These are phyloP conservation scores for Criorhina ranunculi DNA, from an alignment of 2,888 invertebrate species.

Conservation along the genomic window DNA sequence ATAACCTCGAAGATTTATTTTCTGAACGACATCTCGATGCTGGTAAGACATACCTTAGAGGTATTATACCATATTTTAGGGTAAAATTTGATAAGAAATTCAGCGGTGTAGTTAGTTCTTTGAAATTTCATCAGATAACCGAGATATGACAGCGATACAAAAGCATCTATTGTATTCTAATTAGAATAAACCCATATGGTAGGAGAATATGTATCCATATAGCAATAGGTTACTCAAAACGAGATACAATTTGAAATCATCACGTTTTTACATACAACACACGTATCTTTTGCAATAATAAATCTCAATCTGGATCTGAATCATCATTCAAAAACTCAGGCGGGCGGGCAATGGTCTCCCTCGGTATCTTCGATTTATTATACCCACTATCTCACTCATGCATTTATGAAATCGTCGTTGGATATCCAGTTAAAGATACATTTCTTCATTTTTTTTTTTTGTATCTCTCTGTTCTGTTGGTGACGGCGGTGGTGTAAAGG, in stretches of 20 bases:
- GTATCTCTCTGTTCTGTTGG: slow-evolving; percentile 54
- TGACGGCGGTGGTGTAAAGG: slow-evolving; percentile 48
- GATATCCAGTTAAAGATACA: slow-evolving; percentile 70
- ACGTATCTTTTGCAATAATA: slow-evolving; percentile 36
- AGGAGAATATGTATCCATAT: too few relatives aligned
- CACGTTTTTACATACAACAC: background rate
- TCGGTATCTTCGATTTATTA: slow-evolving; percentile 69
- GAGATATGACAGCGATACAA: background rate
- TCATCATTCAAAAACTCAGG: slow-evolving; percentile 47
- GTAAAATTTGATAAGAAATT: slow-evolving; percentile 83
- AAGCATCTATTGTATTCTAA: slow-evolving; percentile 1
- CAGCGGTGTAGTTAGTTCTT: slow-evolving; percentile 78
- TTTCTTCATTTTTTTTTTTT: too few relatives aligned
- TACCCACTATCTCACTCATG: slow-evolving; percentile 71
- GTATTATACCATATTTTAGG: slow-evolving; percentile 83
- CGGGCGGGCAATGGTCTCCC: slow-evolving; percentile 53
- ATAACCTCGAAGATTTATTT: slow-evolving; percentile 73
- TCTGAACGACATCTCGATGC: slow-evolving; percentile 63
- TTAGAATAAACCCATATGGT: slow-evolving; percentile 10
- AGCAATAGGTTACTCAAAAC: background rate
- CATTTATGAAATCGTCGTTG: slow-evolving; percentile 71
- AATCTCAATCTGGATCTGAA: slow-evolving; percentile 60
- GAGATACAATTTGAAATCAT: background rate
- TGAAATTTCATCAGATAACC: slow-evolving; percentile 4
- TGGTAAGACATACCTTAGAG: slow-evolving; percentile 76